Evolutionary conservation across 2,113 vertebrate species (phyloP).

Genomic region (Poeciliopsis prolifica): DNA sequence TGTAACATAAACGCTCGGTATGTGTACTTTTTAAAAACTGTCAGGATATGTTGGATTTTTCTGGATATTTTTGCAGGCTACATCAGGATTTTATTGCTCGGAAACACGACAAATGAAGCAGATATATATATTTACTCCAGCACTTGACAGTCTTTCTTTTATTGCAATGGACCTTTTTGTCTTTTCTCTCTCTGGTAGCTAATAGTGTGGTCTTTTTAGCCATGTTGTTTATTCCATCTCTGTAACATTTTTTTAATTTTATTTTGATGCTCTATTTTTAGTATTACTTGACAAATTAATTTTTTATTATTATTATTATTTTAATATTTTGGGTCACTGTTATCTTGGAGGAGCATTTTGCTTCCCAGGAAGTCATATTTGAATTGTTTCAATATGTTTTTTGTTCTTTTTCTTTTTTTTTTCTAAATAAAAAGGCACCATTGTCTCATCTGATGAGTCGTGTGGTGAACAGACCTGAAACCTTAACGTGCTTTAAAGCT

Average conservation of each 20-base stretch:
- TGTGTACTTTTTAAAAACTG: constrained; percentile 81
- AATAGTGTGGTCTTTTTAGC: constrained; percentile 81
- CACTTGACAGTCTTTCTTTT: constrained; percentile 85
- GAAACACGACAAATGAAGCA: constrained; percentile 84
- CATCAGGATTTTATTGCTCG: constrained; percentile 85
- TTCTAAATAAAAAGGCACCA: constrained; percentile 80
- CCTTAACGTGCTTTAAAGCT: background rate
- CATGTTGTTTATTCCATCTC: constrained; percentile 85
- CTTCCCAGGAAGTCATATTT: constrained; percentile 82
- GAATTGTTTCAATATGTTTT: constrained; percentile 81
- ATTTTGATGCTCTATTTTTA: constrained; percentile 79
- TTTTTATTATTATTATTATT: constrained; percentile 36
- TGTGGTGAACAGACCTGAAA: constrained; percentile 45
- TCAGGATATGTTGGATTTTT: constrained; percentile 80
- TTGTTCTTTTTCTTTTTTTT: constrained; percentile 68
- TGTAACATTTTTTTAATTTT: constrained; percentile 80
- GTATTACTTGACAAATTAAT: constrained; percentile 79
- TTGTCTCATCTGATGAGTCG: constrained; percentile 74
- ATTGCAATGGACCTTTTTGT: constrained; percentile 83
- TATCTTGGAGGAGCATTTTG: constrained; percentile 82
- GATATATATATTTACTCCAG: constrained; percentile 87
- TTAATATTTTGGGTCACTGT: constrained; percentile 79
- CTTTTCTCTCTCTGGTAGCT: constrained; percentile 82
- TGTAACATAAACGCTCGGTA: constrained; percentile 83
- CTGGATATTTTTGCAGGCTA: constrained; percentile 84